phyloP scores from a whole-genome alignment of 92 coral and sea anemone species.

The Zoanthus sociatus region DNA sequence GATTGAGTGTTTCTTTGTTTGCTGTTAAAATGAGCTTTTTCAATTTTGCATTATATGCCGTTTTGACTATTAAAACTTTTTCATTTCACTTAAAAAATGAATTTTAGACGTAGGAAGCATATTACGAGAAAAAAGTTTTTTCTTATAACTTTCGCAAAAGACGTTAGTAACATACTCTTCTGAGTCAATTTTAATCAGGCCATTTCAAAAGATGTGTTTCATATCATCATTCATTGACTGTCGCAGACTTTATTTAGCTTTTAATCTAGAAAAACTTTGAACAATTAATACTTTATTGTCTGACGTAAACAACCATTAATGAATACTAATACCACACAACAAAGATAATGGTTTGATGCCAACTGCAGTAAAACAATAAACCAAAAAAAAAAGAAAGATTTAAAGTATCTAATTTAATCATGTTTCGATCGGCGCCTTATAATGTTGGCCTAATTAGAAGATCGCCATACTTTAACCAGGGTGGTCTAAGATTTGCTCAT shows the following conservation, averaged over 20 bases:
- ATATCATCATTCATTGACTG: background rate
- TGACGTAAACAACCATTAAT: conserved; percentile 19
- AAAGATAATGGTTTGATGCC: conserved; percentile 14
- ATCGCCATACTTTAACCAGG: background rate
- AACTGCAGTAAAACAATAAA: conserved; percentile 21
- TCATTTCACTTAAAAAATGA: no score
- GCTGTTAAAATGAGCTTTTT: no score
- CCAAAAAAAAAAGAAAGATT: background rate
- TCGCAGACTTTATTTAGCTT: background rate
- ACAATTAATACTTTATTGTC: conserved; percentile 29
- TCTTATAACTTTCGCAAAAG: no score
- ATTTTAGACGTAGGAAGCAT: no score
- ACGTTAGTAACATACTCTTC: background rate
- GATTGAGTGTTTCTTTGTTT: no score
- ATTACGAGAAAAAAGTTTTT: no score
- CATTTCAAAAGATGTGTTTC: background rate
- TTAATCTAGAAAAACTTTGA: background rate
- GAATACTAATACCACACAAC: conserved; percentile 1
- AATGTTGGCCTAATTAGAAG: conserved; percentile 8
- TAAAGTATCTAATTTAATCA: conserved; percentile 35
- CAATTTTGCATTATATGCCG: no score
- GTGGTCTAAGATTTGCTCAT: background rate
- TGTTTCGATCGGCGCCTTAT: background rate
- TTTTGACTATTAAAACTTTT: no score
- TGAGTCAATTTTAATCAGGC: background rate